Percentiles rank a stretch among this genome's conserved stretches.
These are phyloP conservation scores for Passer montanus DNA, from an alignment of 2,113 vertebrate species.

Conservation along the genomic window DNA sequence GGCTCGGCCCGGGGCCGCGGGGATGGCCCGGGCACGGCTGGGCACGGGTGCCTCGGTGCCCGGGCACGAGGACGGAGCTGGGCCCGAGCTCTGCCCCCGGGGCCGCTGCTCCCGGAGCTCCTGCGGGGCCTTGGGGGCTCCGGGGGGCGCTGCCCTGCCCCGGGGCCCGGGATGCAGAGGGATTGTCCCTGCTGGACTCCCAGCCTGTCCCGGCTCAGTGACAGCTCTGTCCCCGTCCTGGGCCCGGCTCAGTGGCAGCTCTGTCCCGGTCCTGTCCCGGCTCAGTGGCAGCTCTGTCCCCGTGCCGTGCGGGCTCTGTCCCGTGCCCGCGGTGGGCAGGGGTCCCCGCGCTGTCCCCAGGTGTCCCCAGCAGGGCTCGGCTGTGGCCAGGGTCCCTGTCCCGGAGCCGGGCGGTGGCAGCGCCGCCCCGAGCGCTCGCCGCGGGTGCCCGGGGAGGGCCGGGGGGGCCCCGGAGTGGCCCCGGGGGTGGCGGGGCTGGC, in stretches of 20 bases:
- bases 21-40: too few relatives aligned
- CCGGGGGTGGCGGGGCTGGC: neutral
- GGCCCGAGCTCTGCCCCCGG: too few relatives aligned
- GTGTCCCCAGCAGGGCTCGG: neutral
- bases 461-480: neutral
- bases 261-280: neutral
- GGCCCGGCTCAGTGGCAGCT: neutral
- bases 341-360: neutral
- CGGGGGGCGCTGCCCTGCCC: too few relatives aligned
- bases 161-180: too few relatives aligned
- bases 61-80: too few relatives aligned
- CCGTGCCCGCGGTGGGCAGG: neutral
- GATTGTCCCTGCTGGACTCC: neutral
- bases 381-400: neutral
- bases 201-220: too few relatives aligned
- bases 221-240: neutral
- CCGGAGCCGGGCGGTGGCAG: too few relatives aligned
- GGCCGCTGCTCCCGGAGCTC: too few relatives aligned
- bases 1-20: too few relatives aligned
- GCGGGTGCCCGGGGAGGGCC: accelerated
- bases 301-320: neutral
- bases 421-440: too few relatives aligned
- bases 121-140: too few relatives aligned
- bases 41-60: too few relatives aligned
- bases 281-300: neutral